Conservation (phyloP, 2,113 vertebrate genomes). For the Brevimyrus niger region DNA sequence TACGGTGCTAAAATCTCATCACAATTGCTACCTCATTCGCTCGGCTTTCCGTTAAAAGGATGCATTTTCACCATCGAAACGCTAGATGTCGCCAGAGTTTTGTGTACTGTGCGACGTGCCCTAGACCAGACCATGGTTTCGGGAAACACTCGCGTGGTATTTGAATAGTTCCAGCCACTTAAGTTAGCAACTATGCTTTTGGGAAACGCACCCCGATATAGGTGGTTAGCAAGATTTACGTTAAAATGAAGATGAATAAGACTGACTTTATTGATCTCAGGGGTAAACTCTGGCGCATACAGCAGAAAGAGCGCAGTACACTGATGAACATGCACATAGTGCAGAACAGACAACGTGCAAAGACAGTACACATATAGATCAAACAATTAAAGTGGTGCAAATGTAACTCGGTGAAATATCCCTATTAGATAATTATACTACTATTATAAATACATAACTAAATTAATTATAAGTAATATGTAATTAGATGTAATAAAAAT, state of each 20-base stretch:
- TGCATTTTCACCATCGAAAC: not conserved
- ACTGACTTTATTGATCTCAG: too few relatives aligned
- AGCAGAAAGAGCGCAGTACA: not conserved
- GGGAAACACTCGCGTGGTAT: too few relatives aligned
- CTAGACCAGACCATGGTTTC: not conserved
- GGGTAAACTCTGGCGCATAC: not conserved
- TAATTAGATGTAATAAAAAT: not conserved
- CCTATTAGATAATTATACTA: not conserved
- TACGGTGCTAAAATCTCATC: not conserved
- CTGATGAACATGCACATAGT: not conserved
- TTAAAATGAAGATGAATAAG: too few relatives aligned
- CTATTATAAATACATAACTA: not conserved
- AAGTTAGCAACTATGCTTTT: not conserved
- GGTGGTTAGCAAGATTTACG: not conserved
- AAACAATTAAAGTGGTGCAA: not conserved
- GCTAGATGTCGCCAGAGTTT: not conserved
- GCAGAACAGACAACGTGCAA: not conserved
- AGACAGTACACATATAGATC: not conserved
- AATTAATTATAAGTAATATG: not conserved
- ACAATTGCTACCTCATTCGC: not conserved
- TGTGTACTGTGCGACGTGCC: not conserved
- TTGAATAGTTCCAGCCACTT: not conserved
- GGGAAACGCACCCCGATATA: not conserved
- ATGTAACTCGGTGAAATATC: not conserved
- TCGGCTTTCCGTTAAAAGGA: not conserved